Base-by-base conservation (phyloP, 1,140 invertebrate genomes). In the Achroia grisella region DNA sequence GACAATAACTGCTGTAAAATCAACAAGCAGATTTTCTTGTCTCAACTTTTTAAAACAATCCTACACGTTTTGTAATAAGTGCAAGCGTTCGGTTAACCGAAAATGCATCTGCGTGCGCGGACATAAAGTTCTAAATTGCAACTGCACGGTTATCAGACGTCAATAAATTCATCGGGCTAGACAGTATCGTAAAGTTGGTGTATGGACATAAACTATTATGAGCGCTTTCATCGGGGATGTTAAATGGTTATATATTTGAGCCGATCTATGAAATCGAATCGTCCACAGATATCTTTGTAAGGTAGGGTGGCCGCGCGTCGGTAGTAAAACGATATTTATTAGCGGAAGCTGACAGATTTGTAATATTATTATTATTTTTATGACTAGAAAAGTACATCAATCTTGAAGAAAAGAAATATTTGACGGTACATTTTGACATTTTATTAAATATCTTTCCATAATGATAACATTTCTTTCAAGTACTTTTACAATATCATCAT, bases 141-240 rank as follows among this genome's bases (percentile, higher is more conserved):
- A 44, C 15, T 44, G 44, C 40, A 44, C 29, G 28, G n/a, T 10
- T 5, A 50, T 48, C 39, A 41, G 39, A 37, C 42, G 44, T 8
- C 35, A 48, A 59, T 67, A 62, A 67, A 58, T 52, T 57, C 54
- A 57, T 69, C 53, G 52, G 64, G 56, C 62, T 62, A 67, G 63
- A 67, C 66, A 48, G 39, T 54, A 56, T 63, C 63, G 52, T 72
- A 69, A 69, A 67, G 47, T 10, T 37, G 31, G 53, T 66, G 64
- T 66, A 71, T 64, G 55, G 57, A 60, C 64, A 54, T 59, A 42
- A 54, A 61, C 42, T 53, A 64, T 54, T 64, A 63, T 51, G 39
- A 34, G 11, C 47, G 55, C 58, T 70, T 61, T 66, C 66, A 64
- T 44, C 55, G 50, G 15, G 14, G 44, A 40, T 41, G 49, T 56